phyloP scores from a whole-genome alignment of 2,797 vertebrate genomes.

The Scyliorhinus canicula region DNA sequence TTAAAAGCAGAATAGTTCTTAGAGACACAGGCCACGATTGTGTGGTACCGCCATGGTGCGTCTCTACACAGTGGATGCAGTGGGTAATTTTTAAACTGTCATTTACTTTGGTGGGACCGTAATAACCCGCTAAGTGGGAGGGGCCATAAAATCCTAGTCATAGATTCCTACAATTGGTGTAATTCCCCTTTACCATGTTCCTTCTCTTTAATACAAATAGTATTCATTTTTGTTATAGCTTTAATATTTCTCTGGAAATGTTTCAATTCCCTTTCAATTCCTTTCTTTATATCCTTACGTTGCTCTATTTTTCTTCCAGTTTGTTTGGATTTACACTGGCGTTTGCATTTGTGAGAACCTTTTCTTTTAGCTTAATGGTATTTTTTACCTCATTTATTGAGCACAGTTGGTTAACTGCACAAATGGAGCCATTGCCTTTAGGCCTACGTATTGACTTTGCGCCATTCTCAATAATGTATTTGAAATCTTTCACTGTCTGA shows the following conservation, averaged over 20 bases:
- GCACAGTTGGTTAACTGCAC: neutral
- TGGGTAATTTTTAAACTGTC: no score
- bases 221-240: neutral
- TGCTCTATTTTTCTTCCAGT: neutral
- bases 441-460: neutral
- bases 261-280: neutral
- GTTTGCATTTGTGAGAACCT: neutral
- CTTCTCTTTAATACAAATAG: neutral
- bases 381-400: neutral
- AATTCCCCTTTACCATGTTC: neutral
- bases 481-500: neutral
- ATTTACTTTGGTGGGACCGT: no score
- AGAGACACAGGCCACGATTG: no score
- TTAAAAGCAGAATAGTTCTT: no score
- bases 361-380: neutral
- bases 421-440: neutral
- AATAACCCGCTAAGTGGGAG: no score
- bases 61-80: no score
- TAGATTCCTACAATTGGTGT: no score
- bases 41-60: no score
- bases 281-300: neutral
- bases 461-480: neutral
- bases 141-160: no score
- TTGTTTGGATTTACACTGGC: neutral
- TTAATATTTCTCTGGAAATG: neutral